Percentiles rank a stretch among this genome's conserved stretches.
phyloP scores from a whole-genome alignment of 2,113 vertebrate species.

The Tupaia tana region DNA sequence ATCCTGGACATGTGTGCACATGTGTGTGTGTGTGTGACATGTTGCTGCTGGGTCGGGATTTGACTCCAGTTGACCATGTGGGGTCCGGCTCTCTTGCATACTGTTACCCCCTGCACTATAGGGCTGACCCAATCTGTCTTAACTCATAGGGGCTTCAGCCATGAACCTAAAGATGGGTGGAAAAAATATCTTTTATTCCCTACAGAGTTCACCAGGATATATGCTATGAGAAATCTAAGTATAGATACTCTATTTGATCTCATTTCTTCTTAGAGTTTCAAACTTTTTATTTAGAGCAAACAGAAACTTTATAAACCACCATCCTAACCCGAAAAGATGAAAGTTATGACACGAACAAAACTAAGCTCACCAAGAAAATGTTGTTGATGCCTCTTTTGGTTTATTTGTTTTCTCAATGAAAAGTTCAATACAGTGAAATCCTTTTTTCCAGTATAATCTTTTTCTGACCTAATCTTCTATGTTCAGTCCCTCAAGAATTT shows the following conservation, averaged over 20 bases:
- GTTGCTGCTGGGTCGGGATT: too few species aligned
- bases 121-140: neutral
- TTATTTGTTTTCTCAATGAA: neutral
- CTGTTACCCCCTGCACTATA: too few species aligned
- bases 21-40: too few species aligned
- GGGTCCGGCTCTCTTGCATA: too few species aligned
- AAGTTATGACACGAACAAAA: neutral
- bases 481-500: neutral
- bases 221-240: neutral
- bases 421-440: neutral
- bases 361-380: constrained; percentile 1
- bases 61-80: too few species aligned
- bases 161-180: neutral
- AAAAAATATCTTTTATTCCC: neutral
- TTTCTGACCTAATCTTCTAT: constrained; percentile 16
- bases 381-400: neutral
- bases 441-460: neutral
- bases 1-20: too few species aligned
- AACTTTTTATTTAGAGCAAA: neutral
- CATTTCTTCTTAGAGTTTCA: neutral
- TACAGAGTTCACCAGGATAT: neutral
- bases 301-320: neutral
- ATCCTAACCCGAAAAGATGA: neutral
- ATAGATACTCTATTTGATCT: neutral
- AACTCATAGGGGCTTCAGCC: neutral